A percentile compares a stretch with the other conserved stretches of the same genome.
phyloP scores from a whole-genome alignment of 2,797 vertebrate genomes.

The Malacoraja senta region DNA sequence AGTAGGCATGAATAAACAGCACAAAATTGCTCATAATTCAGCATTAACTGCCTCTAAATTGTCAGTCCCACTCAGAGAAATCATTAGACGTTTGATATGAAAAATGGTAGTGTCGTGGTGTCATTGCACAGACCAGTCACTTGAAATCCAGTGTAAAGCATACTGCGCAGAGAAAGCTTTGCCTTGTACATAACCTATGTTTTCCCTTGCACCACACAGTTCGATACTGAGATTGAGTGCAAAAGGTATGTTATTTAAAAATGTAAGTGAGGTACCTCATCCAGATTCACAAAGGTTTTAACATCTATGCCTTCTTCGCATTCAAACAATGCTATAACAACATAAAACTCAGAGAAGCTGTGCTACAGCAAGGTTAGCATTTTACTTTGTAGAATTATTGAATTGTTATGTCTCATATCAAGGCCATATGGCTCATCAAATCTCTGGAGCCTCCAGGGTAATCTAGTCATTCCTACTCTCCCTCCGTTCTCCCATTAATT shows the following conservation, averaged over 20 bases:
- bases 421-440: too few relatives aligned
- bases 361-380: not conserved
- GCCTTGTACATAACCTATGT: not conserved
- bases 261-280: not conserved
- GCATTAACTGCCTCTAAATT: slow-evolving; percentile 12
- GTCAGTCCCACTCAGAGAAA: slow-evolving; percentile 15
- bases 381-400: not conserved
- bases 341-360: not conserved
- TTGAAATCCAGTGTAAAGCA: not conserved
- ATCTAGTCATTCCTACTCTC: too few relatives aligned
- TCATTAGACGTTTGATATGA: slow-evolving; percentile 1
- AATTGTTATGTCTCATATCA: too few relatives aligned
- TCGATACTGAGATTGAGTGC: not conserved
- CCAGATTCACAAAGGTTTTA: not conserved
- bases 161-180: not conserved
- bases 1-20: slow-evolving; percentile 27
- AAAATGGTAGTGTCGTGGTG: slow-evolving; percentile 28
- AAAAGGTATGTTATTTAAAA: not conserved
- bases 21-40: slow-evolving; percentile 31
- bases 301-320: not conserved
- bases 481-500: too few relatives aligned
- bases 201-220: not conserved
- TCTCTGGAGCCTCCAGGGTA: too few relatives aligned
- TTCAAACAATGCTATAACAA: not conserved
- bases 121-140: not conserved